Evolutionary conservation across 2,113 vertebrate genomes (phyloP).

Genomic region (Microcebus griseorufus): DNA sequence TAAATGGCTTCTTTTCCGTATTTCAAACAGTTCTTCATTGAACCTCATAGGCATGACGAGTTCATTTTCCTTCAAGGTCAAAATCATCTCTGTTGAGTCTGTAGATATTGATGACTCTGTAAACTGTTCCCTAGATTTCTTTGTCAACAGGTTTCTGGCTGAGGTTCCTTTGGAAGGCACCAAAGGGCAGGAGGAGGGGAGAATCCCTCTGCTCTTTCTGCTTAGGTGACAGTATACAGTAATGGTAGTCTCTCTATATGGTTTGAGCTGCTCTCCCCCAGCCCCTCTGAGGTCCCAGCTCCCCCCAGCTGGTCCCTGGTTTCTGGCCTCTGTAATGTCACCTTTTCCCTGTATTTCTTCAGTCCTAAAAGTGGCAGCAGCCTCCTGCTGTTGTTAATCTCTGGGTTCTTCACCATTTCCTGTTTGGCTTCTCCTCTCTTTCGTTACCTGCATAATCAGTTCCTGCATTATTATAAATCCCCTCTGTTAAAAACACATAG

Average conservation of each 20-base stretch:
- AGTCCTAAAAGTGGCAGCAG: not conserved
- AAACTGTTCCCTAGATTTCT: not conserved
- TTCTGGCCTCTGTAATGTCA: not conserved
- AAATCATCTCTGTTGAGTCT: not conserved
- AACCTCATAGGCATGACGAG: not conserved
- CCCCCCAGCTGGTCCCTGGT: not conserved
- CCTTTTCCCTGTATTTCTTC: not conserved
- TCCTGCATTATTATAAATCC: not conserved
- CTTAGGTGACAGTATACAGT: not conserved
- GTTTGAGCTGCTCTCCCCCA: too few relatives aligned
- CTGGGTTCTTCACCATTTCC: not conserved
- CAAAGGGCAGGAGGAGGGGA: not conserved
- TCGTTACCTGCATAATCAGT: not conserved
- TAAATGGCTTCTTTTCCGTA: not conserved
- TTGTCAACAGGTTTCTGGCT: not conserved
- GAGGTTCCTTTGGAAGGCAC: not conserved
- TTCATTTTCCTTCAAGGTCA: not conserved
- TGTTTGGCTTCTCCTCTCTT: not conserved
- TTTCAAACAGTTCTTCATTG: not conserved
- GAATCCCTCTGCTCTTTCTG: not conserved
- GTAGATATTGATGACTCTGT: not conserved
- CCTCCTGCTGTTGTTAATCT: not conserved
- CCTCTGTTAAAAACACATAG: not conserved
- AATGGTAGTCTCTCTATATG: not conserved
- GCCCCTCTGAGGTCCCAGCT: not conserved